Evolutionary conservation across 2,888 invertebrate species (phyloP).

Genomic region (Drosophila anomalipes): DNA sequence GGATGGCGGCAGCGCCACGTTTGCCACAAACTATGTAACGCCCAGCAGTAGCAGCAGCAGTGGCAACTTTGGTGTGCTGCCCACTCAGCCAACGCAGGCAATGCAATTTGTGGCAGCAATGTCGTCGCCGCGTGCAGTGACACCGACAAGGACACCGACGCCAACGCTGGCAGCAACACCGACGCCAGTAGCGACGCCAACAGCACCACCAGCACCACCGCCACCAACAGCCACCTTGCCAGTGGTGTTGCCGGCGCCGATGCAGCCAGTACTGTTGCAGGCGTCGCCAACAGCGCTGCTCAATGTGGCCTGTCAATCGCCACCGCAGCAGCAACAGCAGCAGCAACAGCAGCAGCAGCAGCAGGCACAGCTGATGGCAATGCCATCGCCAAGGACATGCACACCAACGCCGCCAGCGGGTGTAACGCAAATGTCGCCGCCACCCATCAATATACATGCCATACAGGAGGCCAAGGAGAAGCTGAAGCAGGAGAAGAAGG

Average conservation of each 20-base stretch:
- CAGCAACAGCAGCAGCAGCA: conserved; percentile 42
- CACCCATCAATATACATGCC: conserved; percentile 81
- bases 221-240: conserved; percentile 49
- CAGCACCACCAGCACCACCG: conserved; percentile 56
- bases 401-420: conserved; percentile 71
- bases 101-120: conserved; percentile 59
- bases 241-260: conserved; percentile 53
- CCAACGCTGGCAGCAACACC: conserved; percentile 49
- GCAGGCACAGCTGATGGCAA: conserved; percentile 62
- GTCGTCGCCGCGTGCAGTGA: conserved; percentile 59
- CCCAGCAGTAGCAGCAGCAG: conserved; percentile 29
- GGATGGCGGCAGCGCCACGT: conserved; percentile 17
- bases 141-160: conserved; percentile 59
- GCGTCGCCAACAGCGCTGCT: conserved; percentile 62
- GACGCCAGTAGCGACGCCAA: conserved; percentile 50
- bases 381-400: conserved; percentile 80
- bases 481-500: conserved; percentile 85
- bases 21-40: conserved; percentile 47
- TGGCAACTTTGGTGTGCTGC: conserved; percentile 43
- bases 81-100: conserved; percentile 27
- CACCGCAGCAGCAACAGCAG: conserved; percentile 62
- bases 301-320: conserved; percentile 67
- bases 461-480: conserved; percentile 85
- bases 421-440: conserved; percentile 74
- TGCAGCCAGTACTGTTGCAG: conserved; percentile 62